These are phyloP conservation scores for Clusia tigrina DNA, from an alignment of 2,888 invertebrate species.

Conservation along the genomic window DNA sequence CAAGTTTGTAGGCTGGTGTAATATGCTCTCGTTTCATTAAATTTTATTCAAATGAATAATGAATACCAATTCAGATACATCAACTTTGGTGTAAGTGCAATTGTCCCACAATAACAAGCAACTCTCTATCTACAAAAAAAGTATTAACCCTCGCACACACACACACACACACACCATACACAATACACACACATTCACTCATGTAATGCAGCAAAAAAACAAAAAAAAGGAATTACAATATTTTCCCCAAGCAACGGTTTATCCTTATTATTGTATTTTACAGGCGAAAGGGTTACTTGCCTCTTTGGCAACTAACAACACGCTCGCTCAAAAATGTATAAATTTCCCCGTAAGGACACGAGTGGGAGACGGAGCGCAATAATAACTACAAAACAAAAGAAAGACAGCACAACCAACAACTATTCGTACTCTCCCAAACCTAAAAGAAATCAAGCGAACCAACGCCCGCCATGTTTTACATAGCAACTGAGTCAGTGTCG, in stretches of 20 bases:
- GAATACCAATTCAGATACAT: slow-evolving; percentile 29
- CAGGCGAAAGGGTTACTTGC: slow-evolving; percentile 24
- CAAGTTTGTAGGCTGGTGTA: no score
- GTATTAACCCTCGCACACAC: no score
- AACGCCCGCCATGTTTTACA: slow-evolving; percentile 56
- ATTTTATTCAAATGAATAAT: no score
- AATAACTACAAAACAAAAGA: background rate
- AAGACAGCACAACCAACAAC: slow-evolving; percentile 14
- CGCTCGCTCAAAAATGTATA: slow-evolving; percentile 38
- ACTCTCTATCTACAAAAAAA: no score
- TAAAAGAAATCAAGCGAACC: background rate
- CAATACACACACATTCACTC: slow-evolving; percentile 1
- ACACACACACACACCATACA: background rate
- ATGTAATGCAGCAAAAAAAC: slow-evolving; percentile 3
- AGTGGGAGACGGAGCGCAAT: no score
- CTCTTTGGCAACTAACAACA: slow-evolving; percentile 37
- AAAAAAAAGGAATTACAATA: slow-evolving; percentile 12
- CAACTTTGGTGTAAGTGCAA: no score
- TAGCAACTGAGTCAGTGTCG: slow-evolving; percentile 41
- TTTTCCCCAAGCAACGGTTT: slow-evolving; percentile 29
- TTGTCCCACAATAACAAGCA: no score
- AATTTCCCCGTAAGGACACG: slow-evolving; percentile 52
- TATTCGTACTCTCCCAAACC: background rate
- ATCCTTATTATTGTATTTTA: slow-evolving; percentile 26
- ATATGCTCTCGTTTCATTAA: no score